Base-by-base conservation (phyloP, 2,888 invertebrate species). In the Syritta pipiens region DNA sequence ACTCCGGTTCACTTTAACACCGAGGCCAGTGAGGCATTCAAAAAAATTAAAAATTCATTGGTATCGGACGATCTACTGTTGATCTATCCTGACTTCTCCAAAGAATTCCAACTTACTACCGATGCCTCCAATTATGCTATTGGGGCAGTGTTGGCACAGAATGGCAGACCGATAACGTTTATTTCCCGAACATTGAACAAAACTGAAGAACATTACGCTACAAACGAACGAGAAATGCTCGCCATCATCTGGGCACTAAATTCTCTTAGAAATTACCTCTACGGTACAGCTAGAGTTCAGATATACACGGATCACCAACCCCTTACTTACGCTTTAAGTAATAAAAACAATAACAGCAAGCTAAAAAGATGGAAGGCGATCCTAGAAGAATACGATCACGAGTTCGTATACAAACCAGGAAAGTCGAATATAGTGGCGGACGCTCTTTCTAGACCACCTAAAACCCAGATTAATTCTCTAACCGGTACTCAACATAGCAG, bases 61-160 rank as follows among this genome's bases (percentile, higher is more conserved):
- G 42, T 42, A 9, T 53, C 28, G 12, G 42, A 49, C n/a, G 49
- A 69, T 10, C 12, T 53, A 40, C 28, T 46, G 9, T 46, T 57
- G 17, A 37, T 26, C 30, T 69, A 62, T 55, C 60, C 62, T 9
- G 81, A 83, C 10, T 82, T 82, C 37, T 26, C 24, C 1, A 81
- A 82, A 46, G 76, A 63, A 14, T 81, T 82, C 10, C 53, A 44
- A 30, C 26, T 81, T 2, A 71, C 60, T 7, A 81, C 74, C 20
- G 82, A 75, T 12, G 81, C 82, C 3, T 69, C 65, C 24, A 67
- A 74, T n/a, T 59, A 46, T 12, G 71, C 81, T 9, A 26, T 74
- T 22, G 81, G 82, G 14, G 79, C 71, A 2, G 62, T 81, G 4
- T 26, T 81, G 6, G 48, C 44, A 1, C 74, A 74, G 60, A 44